These are phyloP conservation scores for Opisthocomus hoazin DNA, from an alignment of 2,113 vertebrate genomes.

Conservation along the genomic window DNA sequence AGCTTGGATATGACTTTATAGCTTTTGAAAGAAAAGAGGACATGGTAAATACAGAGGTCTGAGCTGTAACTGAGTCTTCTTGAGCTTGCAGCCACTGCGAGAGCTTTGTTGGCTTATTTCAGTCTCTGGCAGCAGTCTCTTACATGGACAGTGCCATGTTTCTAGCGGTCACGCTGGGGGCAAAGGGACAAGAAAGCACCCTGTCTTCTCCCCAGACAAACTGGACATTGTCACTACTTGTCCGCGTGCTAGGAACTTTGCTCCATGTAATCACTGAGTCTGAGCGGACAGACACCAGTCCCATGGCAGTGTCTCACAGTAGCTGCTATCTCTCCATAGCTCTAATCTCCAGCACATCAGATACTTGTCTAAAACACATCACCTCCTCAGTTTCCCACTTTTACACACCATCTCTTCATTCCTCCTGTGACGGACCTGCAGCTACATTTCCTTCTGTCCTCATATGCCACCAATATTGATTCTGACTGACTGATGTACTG, in stretches of 20 bases:
- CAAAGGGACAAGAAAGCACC: not conserved
- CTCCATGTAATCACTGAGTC: accelerated
- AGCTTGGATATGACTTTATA: not conserved
- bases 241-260: not conserved
- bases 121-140: not conserved
- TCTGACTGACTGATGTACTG: not conserved
- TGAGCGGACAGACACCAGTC: not conserved
- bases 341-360: not conserved
- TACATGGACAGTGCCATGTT: accelerated
- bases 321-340: not conserved
- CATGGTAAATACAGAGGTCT: not conserved
- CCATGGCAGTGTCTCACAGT: not conserved
- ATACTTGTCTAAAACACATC: not conserved
- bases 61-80: not conserved
- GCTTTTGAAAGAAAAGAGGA: not conserved
- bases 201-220: not conserved
- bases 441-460: not conserved
- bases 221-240: not conserved
- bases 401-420: not conserved
- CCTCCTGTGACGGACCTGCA: not conserved
- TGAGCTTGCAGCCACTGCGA: not conserved
- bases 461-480: not conserved
- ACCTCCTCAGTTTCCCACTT: not conserved
- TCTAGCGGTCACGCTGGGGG: not conserved
- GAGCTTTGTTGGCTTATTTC: not conserved